A percentile compares a stretch with the other conserved stretches of the same genome.
These are phyloP conservation scores for Drosophila kikkawai DNA, from an alignment of 1,140 invertebrate species.

Conservation along the genomic window DNA sequence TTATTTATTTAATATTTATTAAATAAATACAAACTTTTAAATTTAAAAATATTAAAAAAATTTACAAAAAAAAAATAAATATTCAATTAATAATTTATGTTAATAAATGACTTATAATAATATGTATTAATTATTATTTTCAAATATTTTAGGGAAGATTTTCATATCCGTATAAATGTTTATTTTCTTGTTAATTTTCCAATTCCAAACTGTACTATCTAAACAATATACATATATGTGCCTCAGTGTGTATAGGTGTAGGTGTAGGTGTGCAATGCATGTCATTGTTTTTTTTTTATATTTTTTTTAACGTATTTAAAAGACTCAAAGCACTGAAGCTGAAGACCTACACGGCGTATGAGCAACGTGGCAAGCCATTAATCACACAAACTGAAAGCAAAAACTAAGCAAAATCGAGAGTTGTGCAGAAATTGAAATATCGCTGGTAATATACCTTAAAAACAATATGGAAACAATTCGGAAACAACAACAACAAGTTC, in stretches of 20 bases:
- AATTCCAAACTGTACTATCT: not conserved
- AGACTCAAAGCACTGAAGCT: constrained; percentile 14
- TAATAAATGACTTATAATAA: not conserved
- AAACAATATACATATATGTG: not conserved
- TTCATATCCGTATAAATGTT: not conserved
- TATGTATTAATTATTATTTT: not conserved
- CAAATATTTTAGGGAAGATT: not conserved
- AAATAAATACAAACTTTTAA: too few relatives aligned
- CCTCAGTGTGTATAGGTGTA: constrained; percentile 12
- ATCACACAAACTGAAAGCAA: constrained; percentile 5
- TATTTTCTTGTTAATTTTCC: not conserved
- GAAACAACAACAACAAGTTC: not conserved
- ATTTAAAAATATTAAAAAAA: not conserved
- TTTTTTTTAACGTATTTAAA: constrained; percentile 15
- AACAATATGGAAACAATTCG: constrained; percentile 7
- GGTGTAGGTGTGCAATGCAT: constrained; percentile 42
- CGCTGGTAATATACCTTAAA: constrained; percentile 16
- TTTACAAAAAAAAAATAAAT: too few relatives aligned
- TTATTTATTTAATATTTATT: too few relatives aligned
- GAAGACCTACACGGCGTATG: constrained; percentile 15
- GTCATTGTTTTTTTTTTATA: constrained; percentile 42
- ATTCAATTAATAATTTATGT: too few relatives aligned
- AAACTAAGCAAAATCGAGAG: constrained; percentile 4
- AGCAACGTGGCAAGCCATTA: constrained; percentile 23
- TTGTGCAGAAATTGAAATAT: constrained; percentile 6